A percentile compares a stretch with the other conserved stretches of the same genome.
phyloP scores from a whole-genome alignment of 2,888 invertebrate species.

The Metalampra italica region DNA sequence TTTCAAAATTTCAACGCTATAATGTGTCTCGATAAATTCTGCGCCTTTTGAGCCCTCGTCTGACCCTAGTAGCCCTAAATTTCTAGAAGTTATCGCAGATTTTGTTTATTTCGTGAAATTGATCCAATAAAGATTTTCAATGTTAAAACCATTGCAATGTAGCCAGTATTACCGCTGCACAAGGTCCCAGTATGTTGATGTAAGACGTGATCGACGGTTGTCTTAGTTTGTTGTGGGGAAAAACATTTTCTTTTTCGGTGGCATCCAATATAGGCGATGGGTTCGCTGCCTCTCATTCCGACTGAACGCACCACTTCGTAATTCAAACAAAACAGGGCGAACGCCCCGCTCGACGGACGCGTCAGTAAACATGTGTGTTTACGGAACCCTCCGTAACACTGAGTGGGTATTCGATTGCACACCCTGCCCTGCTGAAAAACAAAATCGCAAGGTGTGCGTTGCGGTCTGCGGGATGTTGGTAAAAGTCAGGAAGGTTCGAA shows the following conservation, averaged over 20 bases:
- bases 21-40: no score
- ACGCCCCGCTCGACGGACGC: conserved; percentile 5
- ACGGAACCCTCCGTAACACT: neutral
- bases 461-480: neutral
- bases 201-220: no score
- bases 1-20: no score
- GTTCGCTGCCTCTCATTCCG: neutral
- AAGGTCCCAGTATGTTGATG: no score
- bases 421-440: neutral
- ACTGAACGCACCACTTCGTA: neutral
- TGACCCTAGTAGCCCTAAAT: no score
- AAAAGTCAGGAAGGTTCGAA: no score
- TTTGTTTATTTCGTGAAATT: no score
- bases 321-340: conserved; percentile 10
- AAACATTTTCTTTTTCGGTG: neutral
- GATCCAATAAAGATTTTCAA: no score
- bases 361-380: neutral
- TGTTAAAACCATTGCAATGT: no score
- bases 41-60: no score
- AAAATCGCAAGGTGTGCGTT: neutral
- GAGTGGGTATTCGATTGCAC: neutral
- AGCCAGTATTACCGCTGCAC: no score
- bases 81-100: no score
- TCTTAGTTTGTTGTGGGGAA: neutral
- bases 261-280: neutral